These are phyloP conservation scores for Gallinago stenura DNA, from an alignment of 2,797 vertebrate genomes.

Conservation along the genomic window DNA sequence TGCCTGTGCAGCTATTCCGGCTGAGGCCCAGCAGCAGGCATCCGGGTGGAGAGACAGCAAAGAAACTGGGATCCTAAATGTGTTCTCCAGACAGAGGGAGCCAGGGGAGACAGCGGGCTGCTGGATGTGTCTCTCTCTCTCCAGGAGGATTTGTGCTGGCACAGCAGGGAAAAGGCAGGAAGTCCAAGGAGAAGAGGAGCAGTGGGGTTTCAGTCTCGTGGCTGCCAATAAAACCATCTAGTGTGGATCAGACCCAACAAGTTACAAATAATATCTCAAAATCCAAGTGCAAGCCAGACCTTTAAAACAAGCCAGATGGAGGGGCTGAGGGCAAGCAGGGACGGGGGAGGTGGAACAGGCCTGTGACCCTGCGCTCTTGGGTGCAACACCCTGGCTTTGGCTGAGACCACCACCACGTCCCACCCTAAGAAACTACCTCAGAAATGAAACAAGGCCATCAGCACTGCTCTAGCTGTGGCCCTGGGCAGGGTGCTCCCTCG, in stretches of 20 bases:
- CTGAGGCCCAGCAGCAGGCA: neutral
- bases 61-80: neutral
- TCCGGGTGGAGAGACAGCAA: neutral
- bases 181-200: constrained; percentile 34
- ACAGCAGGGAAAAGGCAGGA: constrained; percentile 20
- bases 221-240: constrained; percentile 48
- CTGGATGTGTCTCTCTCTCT: neutral
- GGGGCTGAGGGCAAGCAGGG: neutral
- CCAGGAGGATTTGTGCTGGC: constrained; percentile 17
- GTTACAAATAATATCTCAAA: neutral
- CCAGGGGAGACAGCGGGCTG: neutral
- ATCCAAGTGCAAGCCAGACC: neutral
- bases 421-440: neutral
- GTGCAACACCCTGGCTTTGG: neutral
- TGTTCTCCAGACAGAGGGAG: neutral
- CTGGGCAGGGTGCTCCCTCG: rapidly evolving
- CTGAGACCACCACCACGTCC: neutral
- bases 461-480: neutral
- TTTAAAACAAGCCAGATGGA: neutral
- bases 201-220: neutral
- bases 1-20: neutral
- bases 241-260: constrained; percentile 9
- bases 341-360: neutral
- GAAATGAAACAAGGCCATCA: neutral
- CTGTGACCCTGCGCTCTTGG: neutral